These are phyloP conservation scores for Auanema freiburgensis DNA, from an alignment of 2,888 invertebrate genomes.

Conservation along the genomic window DNA sequence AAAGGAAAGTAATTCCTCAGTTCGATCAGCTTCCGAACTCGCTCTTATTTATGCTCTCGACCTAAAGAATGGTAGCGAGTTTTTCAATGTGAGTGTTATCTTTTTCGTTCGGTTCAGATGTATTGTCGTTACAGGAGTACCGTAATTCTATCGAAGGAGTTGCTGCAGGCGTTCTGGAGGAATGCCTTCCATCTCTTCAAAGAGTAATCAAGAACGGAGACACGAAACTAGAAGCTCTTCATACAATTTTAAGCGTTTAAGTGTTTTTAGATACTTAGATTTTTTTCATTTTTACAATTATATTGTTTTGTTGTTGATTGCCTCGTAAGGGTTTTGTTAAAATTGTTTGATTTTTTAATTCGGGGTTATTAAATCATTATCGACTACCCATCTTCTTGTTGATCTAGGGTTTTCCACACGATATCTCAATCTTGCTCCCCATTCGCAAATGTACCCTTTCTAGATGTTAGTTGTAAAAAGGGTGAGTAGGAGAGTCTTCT, in stretches of 20 bases:
- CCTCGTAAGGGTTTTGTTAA: constrained; percentile 1
- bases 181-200: constrained; percentile 30
- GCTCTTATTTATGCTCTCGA: constrained; percentile 84
- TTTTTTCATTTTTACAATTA: constrained; percentile 12
- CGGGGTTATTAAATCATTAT: no score
- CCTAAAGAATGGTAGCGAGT: constrained; percentile 73
- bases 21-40: constrained; percentile 88
- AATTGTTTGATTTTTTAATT: not conserved
- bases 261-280: constrained; percentile 7
- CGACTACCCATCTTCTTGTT: no score
- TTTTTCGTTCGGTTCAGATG: not conserved
- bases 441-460: no score
- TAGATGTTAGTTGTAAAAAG: no score
- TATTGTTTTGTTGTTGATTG: constrained; percentile 12
- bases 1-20: constrained; percentile 94
- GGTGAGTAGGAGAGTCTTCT: not conserved
- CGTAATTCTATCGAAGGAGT: constrained; percentile 27
- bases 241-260: constrained; percentile 29
- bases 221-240: constrained; percentile 32
- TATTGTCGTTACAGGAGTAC: constrained; percentile 22
- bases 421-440: no score
- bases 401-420: no score
- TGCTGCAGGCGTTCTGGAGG: constrained; percentile 33
- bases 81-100: constrained; percentile 38
- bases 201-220: constrained; percentile 41